phyloP scores from a whole-genome alignment of 2,888 invertebrate genomes.

The Drosophila yooni region DNA sequence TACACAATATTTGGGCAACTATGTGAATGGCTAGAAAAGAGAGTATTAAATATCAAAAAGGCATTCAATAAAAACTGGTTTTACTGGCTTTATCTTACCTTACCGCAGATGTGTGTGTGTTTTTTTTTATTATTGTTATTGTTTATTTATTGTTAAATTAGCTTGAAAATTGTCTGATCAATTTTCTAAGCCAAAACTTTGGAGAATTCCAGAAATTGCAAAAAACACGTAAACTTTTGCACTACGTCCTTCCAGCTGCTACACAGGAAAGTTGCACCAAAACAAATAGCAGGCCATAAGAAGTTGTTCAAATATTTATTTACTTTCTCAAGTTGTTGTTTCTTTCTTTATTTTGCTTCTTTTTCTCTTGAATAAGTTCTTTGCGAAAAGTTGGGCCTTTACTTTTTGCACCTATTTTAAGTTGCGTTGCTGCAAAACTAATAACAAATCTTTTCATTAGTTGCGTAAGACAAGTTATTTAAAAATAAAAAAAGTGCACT shows the following conservation, averaged over 20 bases:
- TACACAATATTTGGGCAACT: conserved; percentile 44
- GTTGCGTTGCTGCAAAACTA: conserved; percentile 62
- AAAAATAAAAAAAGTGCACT: conserved; percentile 68
- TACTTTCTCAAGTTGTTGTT: conserved; percentile 73
- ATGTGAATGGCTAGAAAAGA: conserved; percentile 40
- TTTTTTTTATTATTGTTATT: not conserved
- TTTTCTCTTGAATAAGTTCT: conserved; percentile 43
- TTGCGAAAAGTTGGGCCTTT: conserved; percentile 52
- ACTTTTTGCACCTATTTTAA: conserved; percentile 66
- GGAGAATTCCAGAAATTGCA: conserved; percentile 41
- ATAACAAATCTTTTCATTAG: conserved; percentile 81
- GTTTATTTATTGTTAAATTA: conserved; percentile 69
- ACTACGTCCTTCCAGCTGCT: conserved; percentile 34
- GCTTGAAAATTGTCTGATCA: conserved; percentile 74
- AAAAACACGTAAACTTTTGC: conserved; percentile 64
- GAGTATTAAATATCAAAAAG: conserved; percentile 39
- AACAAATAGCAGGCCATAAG: conserved; percentile 79
- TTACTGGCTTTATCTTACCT: not conserved
- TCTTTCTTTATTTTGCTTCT: conserved; percentile 8
- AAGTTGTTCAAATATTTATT: conserved; percentile 80
- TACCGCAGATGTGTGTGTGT: conserved; percentile 12
- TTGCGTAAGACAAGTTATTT: conserved; percentile 80
- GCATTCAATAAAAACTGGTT: conserved; percentile 41
- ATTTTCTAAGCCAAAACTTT: conserved; percentile 67
- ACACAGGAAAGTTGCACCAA: conserved; percentile 44